phyloP scores from a whole-genome alignment of 2,888 invertebrate genomes.

The Anodontia alba region DNA sequence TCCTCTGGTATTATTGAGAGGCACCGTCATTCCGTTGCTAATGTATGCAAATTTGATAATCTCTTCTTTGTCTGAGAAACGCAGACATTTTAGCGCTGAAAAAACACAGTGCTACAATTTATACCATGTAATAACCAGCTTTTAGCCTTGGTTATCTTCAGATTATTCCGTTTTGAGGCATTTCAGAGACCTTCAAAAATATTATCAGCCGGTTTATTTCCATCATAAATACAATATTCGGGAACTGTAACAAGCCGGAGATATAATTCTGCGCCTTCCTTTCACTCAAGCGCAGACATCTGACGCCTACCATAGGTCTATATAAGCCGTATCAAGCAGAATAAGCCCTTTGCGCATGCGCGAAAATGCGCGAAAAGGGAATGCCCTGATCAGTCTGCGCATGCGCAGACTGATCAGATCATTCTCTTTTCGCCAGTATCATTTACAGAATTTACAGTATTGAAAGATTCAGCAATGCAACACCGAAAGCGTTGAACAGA shows the following conservation, averaged over 20 bases:
- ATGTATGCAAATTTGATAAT: conserved; percentile 46
- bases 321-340: no score
- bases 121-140: conserved; percentile 50
- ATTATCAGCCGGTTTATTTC: conserved; percentile 21
- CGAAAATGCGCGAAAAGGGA: no score
- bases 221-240: conserved; percentile 11
- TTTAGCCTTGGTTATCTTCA: conserved; percentile 1
- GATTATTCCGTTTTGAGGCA: conserved; percentile 9
- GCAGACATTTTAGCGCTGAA: conserved; percentile 12
- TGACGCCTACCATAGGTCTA: not conserved
- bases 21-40: not conserved
- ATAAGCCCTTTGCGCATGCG: no score
- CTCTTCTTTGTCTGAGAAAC: conserved; percentile 41
- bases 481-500: no score
- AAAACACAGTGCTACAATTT: conserved; percentile 21
- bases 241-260: not conserved
- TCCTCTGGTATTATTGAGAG: not conserved
- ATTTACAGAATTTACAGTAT: no score
- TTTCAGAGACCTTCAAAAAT: conserved; percentile 17
- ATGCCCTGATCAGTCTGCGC: no score
- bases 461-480: no score
- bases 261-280: not conserved
- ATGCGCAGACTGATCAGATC: no score
- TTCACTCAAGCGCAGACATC: not conserved
- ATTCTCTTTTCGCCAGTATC: no score